Conservation (phyloP, 2,888 invertebrate genomes). For the Mythimna loreyi region DNA sequence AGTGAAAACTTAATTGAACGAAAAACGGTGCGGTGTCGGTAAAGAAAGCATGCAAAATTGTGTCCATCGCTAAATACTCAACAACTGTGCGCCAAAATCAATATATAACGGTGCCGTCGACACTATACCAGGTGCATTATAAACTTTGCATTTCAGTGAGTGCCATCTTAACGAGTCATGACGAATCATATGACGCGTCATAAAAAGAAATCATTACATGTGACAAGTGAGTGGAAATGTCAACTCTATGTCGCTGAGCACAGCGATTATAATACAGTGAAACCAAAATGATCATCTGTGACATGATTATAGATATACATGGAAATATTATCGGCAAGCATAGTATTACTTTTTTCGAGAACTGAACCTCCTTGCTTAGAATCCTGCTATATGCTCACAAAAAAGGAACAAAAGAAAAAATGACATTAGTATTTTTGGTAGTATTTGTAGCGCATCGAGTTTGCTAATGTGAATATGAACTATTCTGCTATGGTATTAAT, state of each 20-base stretch:
- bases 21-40: constrained; percentile 89
- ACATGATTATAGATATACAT: constrained; percentile 81
- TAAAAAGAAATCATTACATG: constrained; percentile 92
- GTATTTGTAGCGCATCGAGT: constrained; percentile 74
- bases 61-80: constrained; percentile 91
- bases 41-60: constrained; percentile 91
- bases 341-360: constrained; percentile 87
- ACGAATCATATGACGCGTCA: constrained; percentile 78
- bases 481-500: constrained; percentile 68
- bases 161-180: constrained; percentile 86
- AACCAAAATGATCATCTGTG: constrained; percentile 78
- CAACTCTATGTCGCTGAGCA: constrained; percentile 76
- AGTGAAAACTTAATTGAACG: constrained; percentile 87
- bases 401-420: constrained; percentile 88
- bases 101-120: constrained; percentile 90
- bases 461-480: constrained; percentile 68
- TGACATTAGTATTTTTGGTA: constrained; percentile 86
- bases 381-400: constrained; percentile 90
- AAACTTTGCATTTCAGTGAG: constrained; percentile 91
- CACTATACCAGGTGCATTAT: constrained; percentile 89
- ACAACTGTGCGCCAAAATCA: constrained; percentile 91
- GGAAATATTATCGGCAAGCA: constrained; percentile 87
- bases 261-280: constrained; percentile 78
- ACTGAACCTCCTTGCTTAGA: constrained; percentile 89
- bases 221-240: constrained; percentile 92